These are phyloP conservation scores for Lutjanus campechanus DNA, from an alignment of 2,797 vertebrate species.

Conservation along the genomic window DNA sequence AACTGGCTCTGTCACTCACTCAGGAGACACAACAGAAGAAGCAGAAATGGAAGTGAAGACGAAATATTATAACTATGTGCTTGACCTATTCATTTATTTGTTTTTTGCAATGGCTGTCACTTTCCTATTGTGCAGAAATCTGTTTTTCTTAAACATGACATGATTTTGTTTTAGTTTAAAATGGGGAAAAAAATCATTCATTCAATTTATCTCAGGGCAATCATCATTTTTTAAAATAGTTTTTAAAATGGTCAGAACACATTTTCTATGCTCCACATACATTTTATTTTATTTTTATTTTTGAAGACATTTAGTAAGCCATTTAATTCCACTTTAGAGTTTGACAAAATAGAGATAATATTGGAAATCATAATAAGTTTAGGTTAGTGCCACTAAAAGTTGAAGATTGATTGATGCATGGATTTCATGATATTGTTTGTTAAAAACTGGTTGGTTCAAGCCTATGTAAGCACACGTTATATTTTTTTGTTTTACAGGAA, in stretches of 20 bases:
- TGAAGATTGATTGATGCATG: no score
- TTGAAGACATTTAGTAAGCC: not conserved
- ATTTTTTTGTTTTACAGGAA: no score
- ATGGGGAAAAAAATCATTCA: not conserved
- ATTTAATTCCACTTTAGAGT: not conserved
- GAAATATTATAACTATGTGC: not conserved
- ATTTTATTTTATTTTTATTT: not conserved
- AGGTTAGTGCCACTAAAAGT: not conserved
- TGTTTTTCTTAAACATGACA: not conserved
- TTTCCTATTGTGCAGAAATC: not conserved
- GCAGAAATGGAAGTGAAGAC: not conserved
- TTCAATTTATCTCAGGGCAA: no score
- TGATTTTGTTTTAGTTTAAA: slow-evolving; percentile 2
- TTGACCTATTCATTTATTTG: not conserved
- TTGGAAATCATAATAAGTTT: not conserved
- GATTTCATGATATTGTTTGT: no score
- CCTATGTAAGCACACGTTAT: no score
- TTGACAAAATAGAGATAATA: not conserved
- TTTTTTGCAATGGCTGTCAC: not conserved
- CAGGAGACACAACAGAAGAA: slow-evolving; percentile 1
- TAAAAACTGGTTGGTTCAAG: no score
- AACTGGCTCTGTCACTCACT: not conserved
- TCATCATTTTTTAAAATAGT: not conserved
- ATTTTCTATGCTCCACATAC: not conserved
- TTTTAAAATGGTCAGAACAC: not conserved